Base-by-base conservation (phyloP, 1,140 invertebrate genomes). In the Holotrichia oblita region DNA sequence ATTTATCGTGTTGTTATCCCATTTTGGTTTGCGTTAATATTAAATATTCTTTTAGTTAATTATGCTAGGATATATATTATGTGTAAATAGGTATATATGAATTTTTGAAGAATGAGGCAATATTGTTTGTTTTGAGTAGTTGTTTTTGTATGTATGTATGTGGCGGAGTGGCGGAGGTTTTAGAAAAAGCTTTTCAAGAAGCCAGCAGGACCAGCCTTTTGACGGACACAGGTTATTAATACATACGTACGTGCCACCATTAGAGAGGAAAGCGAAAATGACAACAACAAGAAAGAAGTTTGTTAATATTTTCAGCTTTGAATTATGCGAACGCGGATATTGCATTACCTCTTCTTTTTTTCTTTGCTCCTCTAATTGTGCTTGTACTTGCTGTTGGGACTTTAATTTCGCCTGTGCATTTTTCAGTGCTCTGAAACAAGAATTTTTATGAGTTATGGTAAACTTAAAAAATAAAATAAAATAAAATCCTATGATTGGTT, bases 101-200 rank as follows among this genome's bases (percentile, higher is more conserved):
- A 22, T 69, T 69, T 69, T 69, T 79, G 69, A 83, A 79, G 83
- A 84, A 84, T 83, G 83, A 84, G 83, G 84, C 84, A 81, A 80
- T 73, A 83, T 82, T 84, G 79, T 76, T 75, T 78, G 48, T 79
- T 34, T 69, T 75, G 41, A 20, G 64, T 59, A 17, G 8, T 12
- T 61, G 78, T 81, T 77, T 69, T 17, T 69, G 27, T 34, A 34
- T 69, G 22, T 69, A 69, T 69, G 61, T 69, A 69, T 69, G 27
- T 69, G 61, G 61, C 61, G 22, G 22, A 27, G 61, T 69, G 61
- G 22, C 61, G 61, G 61, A 69, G 78, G 79, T 78, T 87, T 94
- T 95, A 95, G 91, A 95, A 95, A 91, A 95, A 94, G 91, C 93
- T 95, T 91, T 95, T 95, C 89, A 95, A 91, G 91, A 95, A 95